These are phyloP conservation scores for Idaea straminata DNA, from an alignment of 2,888 invertebrate species.

Conservation along the genomic window DNA sequence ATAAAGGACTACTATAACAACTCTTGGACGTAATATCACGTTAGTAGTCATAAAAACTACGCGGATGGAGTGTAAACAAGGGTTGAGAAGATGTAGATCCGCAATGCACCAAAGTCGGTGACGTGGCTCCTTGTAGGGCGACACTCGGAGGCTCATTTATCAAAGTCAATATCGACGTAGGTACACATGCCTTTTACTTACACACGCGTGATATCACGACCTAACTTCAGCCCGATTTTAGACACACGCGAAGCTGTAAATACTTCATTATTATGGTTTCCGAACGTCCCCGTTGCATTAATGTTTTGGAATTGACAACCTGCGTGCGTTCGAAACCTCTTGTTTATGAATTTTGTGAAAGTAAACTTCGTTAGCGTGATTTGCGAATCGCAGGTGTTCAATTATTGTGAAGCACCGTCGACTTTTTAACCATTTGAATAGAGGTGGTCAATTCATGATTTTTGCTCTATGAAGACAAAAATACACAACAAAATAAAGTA, in stretches of 20 bases:
- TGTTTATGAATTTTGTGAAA: slow-evolving; percentile 28
- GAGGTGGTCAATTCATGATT: neutral
- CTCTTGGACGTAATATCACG: slow-evolving; percentile 60
- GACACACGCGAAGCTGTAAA: slow-evolving; percentile 31
- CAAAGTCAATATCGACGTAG: slow-evolving; percentile 77
- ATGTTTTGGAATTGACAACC: slow-evolving; percentile 21
- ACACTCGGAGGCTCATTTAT: slow-evolving; percentile 74
- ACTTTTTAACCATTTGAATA: slow-evolving; percentile 5
- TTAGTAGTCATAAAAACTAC: slow-evolving; percentile 73
- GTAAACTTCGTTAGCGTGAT: slow-evolving; percentile 28
- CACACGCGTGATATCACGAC: slow-evolving; percentile 47
- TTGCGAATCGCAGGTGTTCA: slow-evolving; percentile 13
- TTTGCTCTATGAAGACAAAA: neutral
- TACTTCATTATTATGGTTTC: slow-evolving; percentile 25
- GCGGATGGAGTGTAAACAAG: slow-evolving; percentile 70
- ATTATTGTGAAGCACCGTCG: slow-evolving; percentile 7
- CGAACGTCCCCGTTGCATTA: slow-evolving; percentile 27
- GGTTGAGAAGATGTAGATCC: slow-evolving; percentile 63
- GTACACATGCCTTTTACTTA: slow-evolving; percentile 61
- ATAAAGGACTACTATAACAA: slow-evolving; percentile 63
- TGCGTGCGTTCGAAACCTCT: slow-evolving; percentile 25
- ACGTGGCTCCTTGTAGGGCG: slow-evolving; percentile 73
- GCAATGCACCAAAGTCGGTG: slow-evolving; percentile 77
- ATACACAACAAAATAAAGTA: neutral
- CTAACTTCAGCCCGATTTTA: slow-evolving; percentile 26